Evolutionary conservation across 2,113 vertebrate species (phyloP).

Genomic region (Nothobranchius furzeri): DNA sequence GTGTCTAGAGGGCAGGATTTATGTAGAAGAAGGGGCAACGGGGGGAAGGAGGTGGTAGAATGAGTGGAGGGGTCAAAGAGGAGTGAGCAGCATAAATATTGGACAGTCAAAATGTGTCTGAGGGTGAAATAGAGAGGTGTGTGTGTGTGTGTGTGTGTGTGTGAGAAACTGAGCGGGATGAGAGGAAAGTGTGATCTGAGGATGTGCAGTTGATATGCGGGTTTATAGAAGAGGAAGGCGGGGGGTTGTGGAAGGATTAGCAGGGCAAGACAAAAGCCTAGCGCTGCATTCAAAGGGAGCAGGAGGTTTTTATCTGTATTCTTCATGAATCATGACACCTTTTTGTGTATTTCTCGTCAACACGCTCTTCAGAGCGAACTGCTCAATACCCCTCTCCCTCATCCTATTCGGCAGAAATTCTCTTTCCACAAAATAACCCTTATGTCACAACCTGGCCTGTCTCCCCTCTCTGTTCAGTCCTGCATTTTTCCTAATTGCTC

Average conservation of each 20-base stretch:
- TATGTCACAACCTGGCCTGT: too few species aligned
- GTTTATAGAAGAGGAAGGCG: constrained; percentile 43
- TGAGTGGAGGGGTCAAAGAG: constrained; percentile 31
- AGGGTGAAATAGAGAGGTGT: constrained; percentile 4
- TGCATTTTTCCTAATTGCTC: too few species aligned
- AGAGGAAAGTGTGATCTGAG: constrained; percentile 9
- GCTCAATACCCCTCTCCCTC: too few species aligned
- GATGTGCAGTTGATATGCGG: constrained; percentile 28
- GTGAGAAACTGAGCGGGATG: constrained; percentile 21
- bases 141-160: neutral
- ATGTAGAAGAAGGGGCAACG: constrained; percentile 23
- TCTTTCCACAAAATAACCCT: too few species aligned
- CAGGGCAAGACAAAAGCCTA: constrained; percentile 60
- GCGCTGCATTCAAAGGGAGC: constrained; percentile 28
- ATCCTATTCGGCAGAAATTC: too few species aligned
- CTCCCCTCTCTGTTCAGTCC: too few species aligned
- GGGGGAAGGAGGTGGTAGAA: constrained; percentile 42
- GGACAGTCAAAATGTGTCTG: constrained; percentile 11
- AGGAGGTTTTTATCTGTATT: constrained; percentile 46
- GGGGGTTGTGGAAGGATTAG: constrained; percentile 57
- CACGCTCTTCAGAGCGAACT: too few species aligned
- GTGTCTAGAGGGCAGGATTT: constrained; percentile 28
- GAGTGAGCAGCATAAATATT: constrained; percentile 14
- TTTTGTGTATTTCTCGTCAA: too few species aligned
- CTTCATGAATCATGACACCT: constrained; percentile 48